Percentiles rank a stretch among this genome's conserved stretches.
phyloP scores from a whole-genome alignment of 2,113 vertebrate genomes.

The Paramormyrops kingsleyae region DNA sequence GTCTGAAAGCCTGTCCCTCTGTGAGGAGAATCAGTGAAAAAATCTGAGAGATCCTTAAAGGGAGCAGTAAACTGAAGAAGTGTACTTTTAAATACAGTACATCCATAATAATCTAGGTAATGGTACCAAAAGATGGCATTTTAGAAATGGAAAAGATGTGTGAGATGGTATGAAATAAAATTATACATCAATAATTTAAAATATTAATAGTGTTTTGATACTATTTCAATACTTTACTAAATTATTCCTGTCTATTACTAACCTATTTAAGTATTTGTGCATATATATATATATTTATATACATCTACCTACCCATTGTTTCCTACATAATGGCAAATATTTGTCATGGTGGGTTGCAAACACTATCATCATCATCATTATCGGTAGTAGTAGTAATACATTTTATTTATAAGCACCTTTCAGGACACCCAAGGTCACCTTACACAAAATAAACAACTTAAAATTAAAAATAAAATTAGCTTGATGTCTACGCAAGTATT shows the following conservation, averaged over 20 bases:
- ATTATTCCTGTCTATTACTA: background rate
- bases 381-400: background rate
- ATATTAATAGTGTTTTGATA: background rate
- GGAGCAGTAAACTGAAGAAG: background rate
- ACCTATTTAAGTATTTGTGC: background rate
- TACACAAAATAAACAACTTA: background rate
- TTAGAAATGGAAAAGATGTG: background rate
- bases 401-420: background rate
- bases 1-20: slow-evolving; percentile 53
- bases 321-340: background rate
- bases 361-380: background rate
- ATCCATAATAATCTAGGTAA: background rate
- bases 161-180: background rate
- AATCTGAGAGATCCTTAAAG: background rate
- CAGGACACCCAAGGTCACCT: background rate
- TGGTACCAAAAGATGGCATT: background rate
- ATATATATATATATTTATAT: background rate
- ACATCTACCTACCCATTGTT: background rate
- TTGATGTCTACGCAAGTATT: background rate
- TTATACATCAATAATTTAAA: background rate
- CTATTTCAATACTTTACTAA: background rate
- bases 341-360: background rate
- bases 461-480: background rate
- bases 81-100: background rate
- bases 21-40: slow-evolving; percentile 50